Conservation (phyloP, 2,888 invertebrate species). For the Beris morrisii region DNA sequence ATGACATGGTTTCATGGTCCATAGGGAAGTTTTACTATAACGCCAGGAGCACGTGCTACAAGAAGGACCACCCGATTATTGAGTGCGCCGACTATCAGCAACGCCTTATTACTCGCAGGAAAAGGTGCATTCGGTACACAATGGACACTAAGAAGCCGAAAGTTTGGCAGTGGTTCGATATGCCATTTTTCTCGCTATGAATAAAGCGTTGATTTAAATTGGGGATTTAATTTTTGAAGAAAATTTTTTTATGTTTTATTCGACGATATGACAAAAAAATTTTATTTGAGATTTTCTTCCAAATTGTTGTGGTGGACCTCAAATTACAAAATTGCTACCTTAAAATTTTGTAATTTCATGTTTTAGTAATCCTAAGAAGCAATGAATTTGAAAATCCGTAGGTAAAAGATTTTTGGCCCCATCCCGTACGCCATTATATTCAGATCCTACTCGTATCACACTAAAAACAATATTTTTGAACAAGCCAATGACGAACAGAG, state of each 20-base stretch:
- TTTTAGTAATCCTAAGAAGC: too few species aligned
- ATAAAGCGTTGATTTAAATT: constrained; percentile 9
- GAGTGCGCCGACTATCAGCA: constrained; percentile 48
- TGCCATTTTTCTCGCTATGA: constrained; percentile 47
- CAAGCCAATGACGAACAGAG: too few species aligned
- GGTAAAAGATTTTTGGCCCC: too few species aligned
- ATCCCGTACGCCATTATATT: too few species aligned
- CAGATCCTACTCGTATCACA: too few species aligned
- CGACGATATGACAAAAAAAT: too few species aligned
- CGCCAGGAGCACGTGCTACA: constrained; percentile 49
- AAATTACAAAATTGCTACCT: too few species aligned
- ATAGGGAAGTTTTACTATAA: constrained; percentile 52
- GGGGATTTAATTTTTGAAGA: background rate
- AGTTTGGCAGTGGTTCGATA: constrained; percentile 54
- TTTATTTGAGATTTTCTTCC: too few species aligned
- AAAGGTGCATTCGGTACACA: constrained; percentile 51
- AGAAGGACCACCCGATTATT: constrained; percentile 46
- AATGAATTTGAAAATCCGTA: too few species aligned
- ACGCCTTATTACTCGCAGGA: constrained; percentile 45
- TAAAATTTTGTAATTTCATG: too few species aligned
- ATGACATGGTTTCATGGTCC: constrained; percentile 47
- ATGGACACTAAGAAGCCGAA: constrained; percentile 45
- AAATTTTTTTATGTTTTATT: background rate
- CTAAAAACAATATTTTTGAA: too few species aligned
- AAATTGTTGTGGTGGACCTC: too few species aligned